A percentile compares a stretch with the other conserved stretches of the same genome.
Conservation (phyloP, 2,888 invertebrate genomes). For the Pterostichus niger region DNA sequence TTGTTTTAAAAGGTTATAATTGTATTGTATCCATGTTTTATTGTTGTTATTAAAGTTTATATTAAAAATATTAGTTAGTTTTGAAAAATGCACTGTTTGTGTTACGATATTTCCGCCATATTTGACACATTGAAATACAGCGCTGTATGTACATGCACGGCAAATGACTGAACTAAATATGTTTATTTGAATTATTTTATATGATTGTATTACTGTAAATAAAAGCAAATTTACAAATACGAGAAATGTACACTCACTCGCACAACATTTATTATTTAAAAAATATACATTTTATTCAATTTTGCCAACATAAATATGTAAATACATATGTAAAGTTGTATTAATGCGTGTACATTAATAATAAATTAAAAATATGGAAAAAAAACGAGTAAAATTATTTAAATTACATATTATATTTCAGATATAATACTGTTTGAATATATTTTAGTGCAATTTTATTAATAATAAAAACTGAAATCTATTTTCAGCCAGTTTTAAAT, state of each 20-base stretch:
- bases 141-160: too few relatives aligned
- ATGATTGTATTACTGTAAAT: too few relatives aligned
- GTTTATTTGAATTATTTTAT: too few relatives aligned
- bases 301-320: conserved; percentile 21
- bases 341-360: background rate
- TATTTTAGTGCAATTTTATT: conserved; percentile 59
- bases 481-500: conserved; percentile 44
- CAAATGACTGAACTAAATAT: too few relatives aligned
- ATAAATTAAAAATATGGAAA: background rate
- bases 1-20: too few relatives aligned
- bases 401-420: conserved; percentile 58
- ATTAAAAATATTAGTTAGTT: too few relatives aligned
- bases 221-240: too few relatives aligned
- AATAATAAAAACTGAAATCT: conserved; percentile 47
- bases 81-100: too few relatives aligned
- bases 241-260: conserved; percentile 25
- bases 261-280: conserved; percentile 37
- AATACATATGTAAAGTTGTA: background rate
- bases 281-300: conserved; percentile 51
- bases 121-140: too few relatives aligned
- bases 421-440: conserved; percentile 55
- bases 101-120: too few relatives aligned
- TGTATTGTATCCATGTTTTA: too few relatives aligned
- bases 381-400: conserved; percentile 7
- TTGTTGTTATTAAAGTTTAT: too few relatives aligned